Evolutionary conservation across 37 sponge, comb jelly and placozoan genomes (phyloP).

Genomic region (Spongilla lacustris): DNA sequence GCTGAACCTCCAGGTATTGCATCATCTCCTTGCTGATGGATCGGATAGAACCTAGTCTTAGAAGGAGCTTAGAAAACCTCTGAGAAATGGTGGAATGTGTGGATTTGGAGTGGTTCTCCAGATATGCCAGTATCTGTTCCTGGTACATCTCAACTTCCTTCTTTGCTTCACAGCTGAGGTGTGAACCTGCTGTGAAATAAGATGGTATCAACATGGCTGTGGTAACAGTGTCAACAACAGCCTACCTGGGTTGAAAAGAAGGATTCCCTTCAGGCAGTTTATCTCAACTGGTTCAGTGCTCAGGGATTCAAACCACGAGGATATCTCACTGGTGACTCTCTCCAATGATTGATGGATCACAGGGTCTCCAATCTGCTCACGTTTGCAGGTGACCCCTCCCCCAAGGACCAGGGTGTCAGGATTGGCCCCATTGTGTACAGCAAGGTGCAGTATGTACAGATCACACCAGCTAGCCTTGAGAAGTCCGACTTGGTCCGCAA

Average conservation of each 20-base stretch:
- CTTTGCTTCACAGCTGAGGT: no score
- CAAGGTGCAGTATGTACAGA: constrained; percentile 40
- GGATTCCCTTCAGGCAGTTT: constrained; percentile 54
- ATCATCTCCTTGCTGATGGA: no score
- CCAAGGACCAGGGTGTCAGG: neutral
- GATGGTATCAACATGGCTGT: no score
- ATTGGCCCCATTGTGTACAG: constrained; percentile 19
- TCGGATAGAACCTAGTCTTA: no score
- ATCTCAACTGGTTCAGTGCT: constrained; percentile 52
- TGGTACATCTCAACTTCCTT: no score
- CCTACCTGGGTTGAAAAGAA: constrained; percentile 75
- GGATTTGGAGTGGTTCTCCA: no score
- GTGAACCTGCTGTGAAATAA: no score
- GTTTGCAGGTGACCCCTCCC: constrained; percentile 11
- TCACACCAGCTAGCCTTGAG: constrained; percentile 61
- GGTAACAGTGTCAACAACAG: neutral
- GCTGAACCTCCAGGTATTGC: no score
- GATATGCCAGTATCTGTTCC: no score
- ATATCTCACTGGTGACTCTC: neutral
- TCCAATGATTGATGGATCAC: neutral
- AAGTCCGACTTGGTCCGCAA: constrained; percentile 57
- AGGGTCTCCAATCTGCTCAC: constrained; percentile 24
- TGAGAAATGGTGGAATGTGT: no score
- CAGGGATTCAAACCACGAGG: constrained; percentile 5
- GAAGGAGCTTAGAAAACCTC: no score